Conservation (phyloP, 2,888 invertebrate genomes). For the Cantharis lateralis region DNA sequence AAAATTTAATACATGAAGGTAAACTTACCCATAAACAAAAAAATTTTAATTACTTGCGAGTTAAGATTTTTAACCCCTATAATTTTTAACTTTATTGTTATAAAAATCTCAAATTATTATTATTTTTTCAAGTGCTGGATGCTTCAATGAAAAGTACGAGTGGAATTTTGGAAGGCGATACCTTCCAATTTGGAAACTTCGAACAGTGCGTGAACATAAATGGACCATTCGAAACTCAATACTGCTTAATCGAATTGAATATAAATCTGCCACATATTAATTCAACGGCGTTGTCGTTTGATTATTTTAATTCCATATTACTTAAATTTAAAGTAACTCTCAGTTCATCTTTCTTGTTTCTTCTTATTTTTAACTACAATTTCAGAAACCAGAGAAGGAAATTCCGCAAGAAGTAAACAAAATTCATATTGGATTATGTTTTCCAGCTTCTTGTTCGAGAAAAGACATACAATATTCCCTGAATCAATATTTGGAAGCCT, state of each 20-base stretch:
- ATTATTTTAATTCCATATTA: conserved; percentile 47
- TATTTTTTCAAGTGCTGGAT: conserved; percentile 65
- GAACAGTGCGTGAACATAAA: conserved; percentile 60
- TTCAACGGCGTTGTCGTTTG: conserved; percentile 42
- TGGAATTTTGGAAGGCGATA: conserved; percentile 62
- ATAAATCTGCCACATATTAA: conserved; percentile 43
- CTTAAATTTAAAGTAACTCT: conserved; percentile 44
- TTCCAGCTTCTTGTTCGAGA: conserved; percentile 50
- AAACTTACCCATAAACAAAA: no score
- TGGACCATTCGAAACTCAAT: conserved; percentile 53
- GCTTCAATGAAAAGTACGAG: conserved; percentile 63
- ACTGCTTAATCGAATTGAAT: conserved; percentile 49
- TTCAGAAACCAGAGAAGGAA: conserved; percentile 41
- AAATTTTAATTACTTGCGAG: no score
- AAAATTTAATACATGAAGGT: no score
- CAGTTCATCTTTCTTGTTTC: no score
- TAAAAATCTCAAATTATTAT: no score
- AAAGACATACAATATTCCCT: conserved; percentile 46
- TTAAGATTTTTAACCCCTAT: no score
- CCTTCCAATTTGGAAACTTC: conserved; percentile 65
- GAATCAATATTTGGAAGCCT: conserved; percentile 40
- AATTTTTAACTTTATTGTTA: no score
- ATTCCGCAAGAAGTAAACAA: conserved; percentile 48
- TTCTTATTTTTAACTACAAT: no score
- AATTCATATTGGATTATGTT: conserved; percentile 50